Base-by-base conservation (phyloP, 1,140 invertebrate genomes). In the Lethocerus indicus region DNA sequence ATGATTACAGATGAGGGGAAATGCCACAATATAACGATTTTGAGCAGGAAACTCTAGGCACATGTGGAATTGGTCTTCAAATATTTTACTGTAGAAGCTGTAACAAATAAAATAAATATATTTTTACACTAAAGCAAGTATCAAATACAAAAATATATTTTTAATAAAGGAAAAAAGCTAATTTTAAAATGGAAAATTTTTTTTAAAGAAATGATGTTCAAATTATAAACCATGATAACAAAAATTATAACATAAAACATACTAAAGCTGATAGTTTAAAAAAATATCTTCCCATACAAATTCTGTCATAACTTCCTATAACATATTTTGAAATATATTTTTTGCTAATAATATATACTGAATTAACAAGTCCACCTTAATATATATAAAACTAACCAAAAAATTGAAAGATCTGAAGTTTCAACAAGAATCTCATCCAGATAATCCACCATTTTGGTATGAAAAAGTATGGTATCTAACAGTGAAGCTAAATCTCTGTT, bases 21-120 rank as follows among this genome's bases (percentile, higher is more conserved):
- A 99, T 26, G 92, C 88, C 54, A 98, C 87, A 51, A 96, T 95
- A 60, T 88, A 99, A 20, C 93, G 76, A 68, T 96, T 96, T 67
- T 97, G 93, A 20, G 92, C 91, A 23, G 92, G 92, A 67, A 97
- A 97, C 67, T 97, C 92, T 56, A 97, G 71, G 66, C 93, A 97
- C 87, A 96, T 93, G 59, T 96, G 91, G 62, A 97, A 97, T 63
- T 97, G 90, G 62, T 93, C 89, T 62, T 97, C 92, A 69, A 97
- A 97, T 62, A 93, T 84, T 71, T 89, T 89, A 58, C 80, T 93
- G 61, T 95, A 96, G 64, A 98, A 98, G 63, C 88, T 76, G 59
- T 39, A 63, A 55, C 39, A 37, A 56, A 39, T 25, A 41, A 50
- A 46, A 20, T 42, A 54, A 49, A n/a, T n/a, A n/a, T n/a, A n/a